Conservation (phyloP, 2,113 vertebrate genomes). For the Erinaceus europaeus region DNA sequence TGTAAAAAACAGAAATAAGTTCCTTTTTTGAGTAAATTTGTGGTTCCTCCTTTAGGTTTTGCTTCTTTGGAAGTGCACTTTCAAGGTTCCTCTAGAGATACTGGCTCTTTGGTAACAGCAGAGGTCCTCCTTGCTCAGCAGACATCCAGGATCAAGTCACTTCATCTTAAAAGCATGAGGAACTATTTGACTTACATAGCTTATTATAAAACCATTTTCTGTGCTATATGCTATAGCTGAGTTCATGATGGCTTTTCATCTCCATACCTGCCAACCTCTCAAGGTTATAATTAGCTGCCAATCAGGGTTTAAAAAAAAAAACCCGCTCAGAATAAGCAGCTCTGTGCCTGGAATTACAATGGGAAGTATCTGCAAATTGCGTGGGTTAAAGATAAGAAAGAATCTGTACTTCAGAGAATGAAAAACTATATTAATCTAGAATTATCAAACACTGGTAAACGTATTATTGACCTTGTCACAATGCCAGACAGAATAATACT, state of each 20-base stretch:
- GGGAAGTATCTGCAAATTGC: slow-evolving; percentile 59
- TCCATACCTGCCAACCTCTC: slow-evolving; percentile 26
- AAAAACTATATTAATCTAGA: slow-evolving; percentile 32
- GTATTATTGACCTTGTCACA: slow-evolving; percentile 16
- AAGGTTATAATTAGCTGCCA: slow-evolving; percentile 56
- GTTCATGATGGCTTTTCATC: slow-evolving; percentile 40
- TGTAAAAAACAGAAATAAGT: background rate
- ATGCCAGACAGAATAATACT: background rate
- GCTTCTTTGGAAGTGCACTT: background rate
- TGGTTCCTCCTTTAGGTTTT: background rate
- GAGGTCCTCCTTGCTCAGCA: slow-evolving; percentile 64
- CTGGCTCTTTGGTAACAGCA: slow-evolving; percentile 42
- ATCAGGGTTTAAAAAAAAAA: too few species aligned
- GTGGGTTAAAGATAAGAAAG: slow-evolving; percentile 44
- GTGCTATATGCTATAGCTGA: background rate
- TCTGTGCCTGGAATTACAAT: slow-evolving; percentile 36
- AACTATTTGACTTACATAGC: background rate
- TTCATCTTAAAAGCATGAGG: background rate
- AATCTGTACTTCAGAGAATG: slow-evolving; percentile 17
- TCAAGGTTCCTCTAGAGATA: background rate
- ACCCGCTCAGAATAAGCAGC: slow-evolving; percentile 37
- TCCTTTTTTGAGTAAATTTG: background rate
- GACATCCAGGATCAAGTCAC: background rate
- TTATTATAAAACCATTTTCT: slow-evolving; percentile 27
- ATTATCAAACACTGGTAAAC: background rate